These are phyloP conservation scores for Microtus oregoni DNA, from an alignment of 2,113 vertebrate genomes.

Conservation along the genomic window DNA sequence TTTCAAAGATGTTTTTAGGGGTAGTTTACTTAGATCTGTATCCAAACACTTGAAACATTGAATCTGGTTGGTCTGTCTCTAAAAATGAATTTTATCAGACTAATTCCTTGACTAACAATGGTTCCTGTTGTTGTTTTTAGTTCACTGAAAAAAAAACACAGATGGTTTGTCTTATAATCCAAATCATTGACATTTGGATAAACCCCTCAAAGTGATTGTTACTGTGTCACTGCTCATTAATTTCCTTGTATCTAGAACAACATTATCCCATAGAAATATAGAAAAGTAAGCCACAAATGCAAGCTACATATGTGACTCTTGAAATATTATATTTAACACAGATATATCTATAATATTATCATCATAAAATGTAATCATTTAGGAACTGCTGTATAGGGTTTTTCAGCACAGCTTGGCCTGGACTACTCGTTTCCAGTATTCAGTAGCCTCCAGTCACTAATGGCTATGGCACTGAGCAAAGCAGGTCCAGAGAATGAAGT, in stretches of 20 bases:
- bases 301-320: not conserved
- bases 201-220: not conserved
- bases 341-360: not conserved
- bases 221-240: not conserved
- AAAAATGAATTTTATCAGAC: not conserved
- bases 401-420: not conserved
- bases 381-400: not conserved
- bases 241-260: not conserved
- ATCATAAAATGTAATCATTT: conserved; percentile 5
- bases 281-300: not conserved
- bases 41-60: not conserved
- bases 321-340: not conserved
- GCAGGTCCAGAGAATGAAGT: not conserved
- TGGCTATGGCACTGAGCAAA: not conserved
- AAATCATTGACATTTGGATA: not conserved
- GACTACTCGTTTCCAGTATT: not conserved
- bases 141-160: not conserved
- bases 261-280: not conserved
- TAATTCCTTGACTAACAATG: not conserved
- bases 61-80: not conserved
- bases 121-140: not conserved
- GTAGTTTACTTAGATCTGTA: not conserved
- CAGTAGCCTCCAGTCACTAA: not conserved
- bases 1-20: not conserved
- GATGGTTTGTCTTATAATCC: not conserved